phyloP scores from a whole-genome alignment of 2,113 vertebrate genomes.

The Hydrochoerus hydrochaeris region DNA sequence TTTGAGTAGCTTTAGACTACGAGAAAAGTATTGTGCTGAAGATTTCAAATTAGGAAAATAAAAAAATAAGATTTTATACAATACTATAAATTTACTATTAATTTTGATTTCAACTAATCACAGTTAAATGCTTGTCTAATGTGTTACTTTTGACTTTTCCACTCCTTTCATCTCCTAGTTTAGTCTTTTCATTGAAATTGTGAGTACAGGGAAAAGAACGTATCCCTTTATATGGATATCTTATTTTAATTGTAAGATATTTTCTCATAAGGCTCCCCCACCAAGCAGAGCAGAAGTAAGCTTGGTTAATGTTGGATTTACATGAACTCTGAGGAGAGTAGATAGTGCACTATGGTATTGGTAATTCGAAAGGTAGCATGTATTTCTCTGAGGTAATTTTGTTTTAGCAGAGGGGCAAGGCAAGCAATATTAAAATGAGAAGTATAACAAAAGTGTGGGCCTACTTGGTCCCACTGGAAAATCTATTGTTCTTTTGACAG shows the following conservation, averaged over 20 bases:
- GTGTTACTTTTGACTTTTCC: slow-evolving; percentile 50
- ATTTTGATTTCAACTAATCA: slow-evolving; percentile 65
- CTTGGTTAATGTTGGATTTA: slow-evolving; percentile 53
- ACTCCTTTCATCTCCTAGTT: slow-evolving; percentile 30
- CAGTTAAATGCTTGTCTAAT: slow-evolving; percentile 49
- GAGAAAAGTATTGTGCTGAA: slow-evolving; percentile 80
- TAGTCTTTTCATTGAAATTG: slow-evolving; percentile 52
- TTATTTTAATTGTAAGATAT: slow-evolving; percentile 59
- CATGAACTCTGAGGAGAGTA: slow-evolving; percentile 15
- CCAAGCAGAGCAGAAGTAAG: slow-evolving; percentile 25
- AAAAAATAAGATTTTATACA: slow-evolving; percentile 78
- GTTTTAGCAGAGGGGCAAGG: slow-evolving; percentile 40
- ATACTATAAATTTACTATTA: slow-evolving; percentile 67
- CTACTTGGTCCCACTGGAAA: slow-evolving; percentile 40
- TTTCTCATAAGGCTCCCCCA: not conserved
- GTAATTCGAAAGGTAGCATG: slow-evolving; percentile 58
- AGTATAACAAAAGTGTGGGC: slow-evolving; percentile 56
- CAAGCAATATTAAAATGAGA: slow-evolving; percentile 70
- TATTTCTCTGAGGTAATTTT: slow-evolving; percentile 74
- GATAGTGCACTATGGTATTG: not conserved
- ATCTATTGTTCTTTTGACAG: slow-evolving; percentile 56
- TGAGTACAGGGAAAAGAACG: slow-evolving; percentile 24
- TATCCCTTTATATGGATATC: slow-evolving; percentile 5
- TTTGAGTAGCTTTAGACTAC: slow-evolving; percentile 87
- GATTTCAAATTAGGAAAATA: slow-evolving; percentile 84